Base-by-base conservation (phyloP, 1,140 invertebrate genomes). In the Cotesia typhae region DNA sequence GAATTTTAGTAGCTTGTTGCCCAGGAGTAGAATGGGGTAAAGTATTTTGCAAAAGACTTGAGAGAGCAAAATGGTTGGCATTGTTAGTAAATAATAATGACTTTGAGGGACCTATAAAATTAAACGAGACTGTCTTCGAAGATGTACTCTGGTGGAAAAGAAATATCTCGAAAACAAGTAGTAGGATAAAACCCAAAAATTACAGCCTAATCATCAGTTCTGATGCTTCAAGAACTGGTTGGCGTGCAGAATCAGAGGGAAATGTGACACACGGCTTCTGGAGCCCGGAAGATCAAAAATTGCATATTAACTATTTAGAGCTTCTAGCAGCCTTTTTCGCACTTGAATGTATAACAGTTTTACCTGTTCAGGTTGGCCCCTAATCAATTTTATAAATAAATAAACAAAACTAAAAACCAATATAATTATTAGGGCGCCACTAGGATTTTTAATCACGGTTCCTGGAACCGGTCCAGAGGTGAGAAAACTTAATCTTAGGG, bases 11-110 rank as follows among this genome's bases (percentile, higher is more conserved):
- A 2, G 28, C 66, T 38, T 38, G 36, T 60, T 72, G 71, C 37
- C 71, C 63, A 41, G 53, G 37, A 4, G 37, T 60, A 59, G 36
- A 38, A 10, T 67, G 67, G 53, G 64, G 71, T 47, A 67, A 55
- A 37, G 55, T 57, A 5, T 38, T 60, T 51, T 59, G 52, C 4
- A 67, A 72, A 35, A 5, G 17, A 38, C 59, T 67, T 57, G 64
- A 72, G 47, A 53, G 71, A 38, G 1, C 51, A 2, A 72, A 72
- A 52, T 72, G 59, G 17, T 57, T 72, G 37, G 71, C 55, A 5
- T n/a, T 70, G 14, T 36, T 4, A 47, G 63, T 52, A 66, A 14
- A 17, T 14, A 20, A 14, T 5, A 28, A 51, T 4, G 12, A 66
- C 7, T 66, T 38, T 66, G 64, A 66, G 9, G 37, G 10, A 10